Conservation (phyloP, 2,888 invertebrate species). For the Himalopsyche anomala region DNA sequence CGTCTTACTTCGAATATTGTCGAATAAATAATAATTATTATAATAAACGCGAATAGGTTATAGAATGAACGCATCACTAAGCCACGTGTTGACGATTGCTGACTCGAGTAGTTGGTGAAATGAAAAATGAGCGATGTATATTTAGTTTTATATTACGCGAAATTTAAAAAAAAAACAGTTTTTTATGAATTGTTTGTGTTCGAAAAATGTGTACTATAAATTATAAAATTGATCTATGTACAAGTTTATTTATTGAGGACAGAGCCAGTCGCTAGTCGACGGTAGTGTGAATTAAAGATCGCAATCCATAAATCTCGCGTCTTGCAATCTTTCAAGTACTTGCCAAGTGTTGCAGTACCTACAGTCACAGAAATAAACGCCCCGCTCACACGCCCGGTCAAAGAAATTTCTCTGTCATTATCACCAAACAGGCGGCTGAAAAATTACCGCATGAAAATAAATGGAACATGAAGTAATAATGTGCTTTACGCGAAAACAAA, state of each 20-base stretch:
- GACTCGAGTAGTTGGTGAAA: too few relatives aligned
- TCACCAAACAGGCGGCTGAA: constrained; percentile 27
- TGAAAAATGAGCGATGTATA: too few relatives aligned
- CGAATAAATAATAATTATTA: too few relatives aligned
- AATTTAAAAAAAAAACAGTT: background rate
- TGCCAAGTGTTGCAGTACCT: constrained; percentile 28
- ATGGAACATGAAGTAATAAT: background rate
- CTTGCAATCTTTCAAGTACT: constrained; percentile 37
- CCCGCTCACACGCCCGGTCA: background rate
- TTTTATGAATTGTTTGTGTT: background rate
- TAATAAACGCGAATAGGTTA: too few relatives aligned
- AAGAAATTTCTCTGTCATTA: constrained; percentile 39
- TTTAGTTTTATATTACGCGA: background rate
- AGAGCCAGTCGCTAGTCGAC: background rate
- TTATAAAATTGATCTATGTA: background rate
- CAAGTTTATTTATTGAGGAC: constrained; percentile 20
- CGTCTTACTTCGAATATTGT: too few relatives aligned
- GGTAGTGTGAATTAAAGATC: background rate
- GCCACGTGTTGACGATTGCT: too few relatives aligned
- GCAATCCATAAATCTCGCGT: background rate
- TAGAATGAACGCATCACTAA: too few relatives aligned
- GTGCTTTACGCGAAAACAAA: background rate
- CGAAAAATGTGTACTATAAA: background rate
- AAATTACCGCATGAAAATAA: constrained; percentile 17
- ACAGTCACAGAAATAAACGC: constrained; percentile 17